A percentile compares a stretch with the other conserved stretches of the same genome.
phyloP scores from a whole-genome alignment of 1,140 invertebrate species.

The Dendroctonus ponderosae region DNA sequence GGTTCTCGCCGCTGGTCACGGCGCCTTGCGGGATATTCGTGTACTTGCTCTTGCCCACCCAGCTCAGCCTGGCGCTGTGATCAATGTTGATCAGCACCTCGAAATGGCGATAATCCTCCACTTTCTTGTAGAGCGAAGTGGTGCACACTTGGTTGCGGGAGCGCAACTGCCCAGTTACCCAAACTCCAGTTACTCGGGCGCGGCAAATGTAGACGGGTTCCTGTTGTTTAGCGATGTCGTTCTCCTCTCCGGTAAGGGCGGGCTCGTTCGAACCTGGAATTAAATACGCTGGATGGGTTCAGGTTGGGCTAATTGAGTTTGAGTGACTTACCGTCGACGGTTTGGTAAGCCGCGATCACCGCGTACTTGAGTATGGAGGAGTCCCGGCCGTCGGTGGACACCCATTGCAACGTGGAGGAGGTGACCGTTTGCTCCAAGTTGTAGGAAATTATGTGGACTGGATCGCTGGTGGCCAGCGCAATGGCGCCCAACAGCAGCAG shows the following conservation, averaged over 20 bases:
- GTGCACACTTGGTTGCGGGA: conserved; percentile 59
- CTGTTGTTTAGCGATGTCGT: conserved; percentile 19
- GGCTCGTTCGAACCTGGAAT: conserved; percentile 30
- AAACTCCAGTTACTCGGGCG: conserved; percentile 65
- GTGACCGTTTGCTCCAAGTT: conserved; percentile 51
- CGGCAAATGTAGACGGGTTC: conserved; percentile 69
- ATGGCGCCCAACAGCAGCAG: conserved; percentile 22
- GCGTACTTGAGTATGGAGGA: conserved; percentile 45
- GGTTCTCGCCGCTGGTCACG: conserved; percentile 59
- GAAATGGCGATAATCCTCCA: conserved; percentile 61
- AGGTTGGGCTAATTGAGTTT: not conserved
- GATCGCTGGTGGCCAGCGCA: conserved; percentile 34
- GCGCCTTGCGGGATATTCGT: conserved; percentile 60
- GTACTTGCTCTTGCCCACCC: conserved; percentile 70
- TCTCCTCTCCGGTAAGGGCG: conserved; percentile 14
- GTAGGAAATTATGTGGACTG: conserved; percentile 47
- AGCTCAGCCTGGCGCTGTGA: conserved; percentile 69
- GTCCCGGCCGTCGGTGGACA: conserved; percentile 38
- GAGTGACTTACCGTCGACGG: conserved; percentile 35
- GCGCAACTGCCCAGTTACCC: conserved; percentile 66
- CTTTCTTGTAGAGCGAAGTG: conserved; percentile 61
- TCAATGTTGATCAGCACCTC: conserved; percentile 77
- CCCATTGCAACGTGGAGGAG: conserved; percentile 52
- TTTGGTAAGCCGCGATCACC: conserved; percentile 49
- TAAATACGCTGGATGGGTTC: not conserved